Evolutionary conservation across 2,797 vertebrate species (phyloP).

Genomic region (Choloepus didactylus): DNA sequence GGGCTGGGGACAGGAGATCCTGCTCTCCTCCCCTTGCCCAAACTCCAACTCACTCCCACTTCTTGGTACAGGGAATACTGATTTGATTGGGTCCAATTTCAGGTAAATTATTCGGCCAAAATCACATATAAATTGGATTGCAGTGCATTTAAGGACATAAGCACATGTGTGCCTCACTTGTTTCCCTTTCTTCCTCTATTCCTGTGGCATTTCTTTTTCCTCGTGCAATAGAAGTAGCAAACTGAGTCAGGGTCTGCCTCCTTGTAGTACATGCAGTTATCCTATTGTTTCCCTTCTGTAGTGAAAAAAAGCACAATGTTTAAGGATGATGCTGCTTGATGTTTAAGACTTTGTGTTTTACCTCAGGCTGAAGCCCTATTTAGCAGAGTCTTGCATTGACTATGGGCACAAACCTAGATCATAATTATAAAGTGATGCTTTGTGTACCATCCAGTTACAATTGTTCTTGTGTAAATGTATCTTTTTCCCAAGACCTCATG

Average conservation of each 20-base stretch:
- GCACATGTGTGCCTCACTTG: neutral
- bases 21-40: neutral
- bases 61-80: neutral
- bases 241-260: neutral
- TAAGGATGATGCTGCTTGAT: neutral
- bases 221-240: neutral
- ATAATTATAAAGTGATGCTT: neutral
- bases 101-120: neutral
- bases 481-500: neutral
- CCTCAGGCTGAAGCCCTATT: neutral
- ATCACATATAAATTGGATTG: neutral
- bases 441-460: neutral
- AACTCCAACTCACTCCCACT: neutral
- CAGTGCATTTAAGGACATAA: neutral
- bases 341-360: slow-evolving; percentile 4
- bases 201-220: neutral
- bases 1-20: neutral
- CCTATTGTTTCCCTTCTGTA: neutral
- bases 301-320: neutral
- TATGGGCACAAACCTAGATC: neutral
- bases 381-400: neutral
- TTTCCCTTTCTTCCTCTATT: neutral
- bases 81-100: neutral
- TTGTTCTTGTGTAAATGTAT: slow-evolving; percentile 9
- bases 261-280: neutral